phyloP scores from a whole-genome alignment of 2,113 vertebrate genomes.

The Pycnonotus jocosus region DNA sequence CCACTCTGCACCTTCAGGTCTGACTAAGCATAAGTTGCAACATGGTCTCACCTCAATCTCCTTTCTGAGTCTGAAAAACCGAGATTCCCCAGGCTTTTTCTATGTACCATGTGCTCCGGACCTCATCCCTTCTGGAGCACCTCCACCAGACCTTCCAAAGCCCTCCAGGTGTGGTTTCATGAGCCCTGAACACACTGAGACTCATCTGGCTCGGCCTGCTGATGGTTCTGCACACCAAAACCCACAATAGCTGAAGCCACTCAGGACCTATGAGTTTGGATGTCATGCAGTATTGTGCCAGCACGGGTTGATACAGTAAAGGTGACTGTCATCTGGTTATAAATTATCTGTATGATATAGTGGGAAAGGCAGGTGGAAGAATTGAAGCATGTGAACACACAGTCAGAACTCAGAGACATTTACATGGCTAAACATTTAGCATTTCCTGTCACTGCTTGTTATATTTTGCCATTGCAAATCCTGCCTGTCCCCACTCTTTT shows the following conservation, averaged over 20 bases:
- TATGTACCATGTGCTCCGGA: accelerated
- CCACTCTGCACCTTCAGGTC: not conserved
- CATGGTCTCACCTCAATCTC: not conserved
- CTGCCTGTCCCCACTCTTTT: not conserved
- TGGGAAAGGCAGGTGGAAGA: not conserved
- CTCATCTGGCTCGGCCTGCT: accelerated
- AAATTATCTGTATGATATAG: not conserved
- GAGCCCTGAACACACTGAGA: not conserved
- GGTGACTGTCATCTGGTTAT: not conserved
- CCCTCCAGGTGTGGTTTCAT: not conserved
- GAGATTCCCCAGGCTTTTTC: not conserved
- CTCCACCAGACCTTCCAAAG: not conserved
- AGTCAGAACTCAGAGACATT: not conserved
- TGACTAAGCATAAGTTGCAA: not conserved
- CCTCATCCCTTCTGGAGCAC: not conserved
- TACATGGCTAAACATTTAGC: not conserved
- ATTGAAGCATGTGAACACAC: not conserved
- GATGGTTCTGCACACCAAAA: not conserved
- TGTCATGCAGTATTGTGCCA: not conserved
- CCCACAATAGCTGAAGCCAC: not conserved
- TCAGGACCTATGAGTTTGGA: not conserved
- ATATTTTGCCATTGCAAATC: not conserved
- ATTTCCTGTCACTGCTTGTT: not conserved
- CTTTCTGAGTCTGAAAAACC: not conserved
- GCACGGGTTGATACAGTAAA: not conserved